phyloP scores from a whole-genome alignment of 2,113 vertebrate genomes.

The human (Homo sapiens) region DNA sequence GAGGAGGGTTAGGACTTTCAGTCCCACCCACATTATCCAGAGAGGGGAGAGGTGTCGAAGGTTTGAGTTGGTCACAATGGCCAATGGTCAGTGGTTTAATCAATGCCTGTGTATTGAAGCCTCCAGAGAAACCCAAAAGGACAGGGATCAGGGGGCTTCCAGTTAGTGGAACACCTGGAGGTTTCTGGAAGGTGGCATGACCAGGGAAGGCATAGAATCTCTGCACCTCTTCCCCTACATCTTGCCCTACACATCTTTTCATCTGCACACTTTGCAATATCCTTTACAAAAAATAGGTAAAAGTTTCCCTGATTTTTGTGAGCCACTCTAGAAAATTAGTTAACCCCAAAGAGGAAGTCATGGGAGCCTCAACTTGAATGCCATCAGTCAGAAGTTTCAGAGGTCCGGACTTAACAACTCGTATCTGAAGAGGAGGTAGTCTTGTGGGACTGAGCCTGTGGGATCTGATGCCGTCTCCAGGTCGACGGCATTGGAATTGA shows the following conservation, averaged over 20 bases:
- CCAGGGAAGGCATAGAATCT: background rate
- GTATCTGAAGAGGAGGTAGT: background rate
- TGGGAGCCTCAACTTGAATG: background rate
- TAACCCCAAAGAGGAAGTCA: background rate
- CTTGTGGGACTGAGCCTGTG: background rate
- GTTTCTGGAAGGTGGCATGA: background rate
- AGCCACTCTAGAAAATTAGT: background rate
- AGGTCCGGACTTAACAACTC: background rate
- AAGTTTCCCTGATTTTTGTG: background rate
- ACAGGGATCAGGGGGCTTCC: background rate
- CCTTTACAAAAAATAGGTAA: background rate
- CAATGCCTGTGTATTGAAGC: background rate
- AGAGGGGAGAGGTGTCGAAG: background rate
- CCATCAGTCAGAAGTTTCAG: background rate
- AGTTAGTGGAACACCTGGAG: background rate
- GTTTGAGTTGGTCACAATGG: background rate
- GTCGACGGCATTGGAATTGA: background rate
- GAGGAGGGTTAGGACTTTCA: background rate
- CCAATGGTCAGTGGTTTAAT: background rate
- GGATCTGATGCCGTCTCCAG: background rate
- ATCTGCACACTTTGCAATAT: background rate
- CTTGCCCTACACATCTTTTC: background rate
- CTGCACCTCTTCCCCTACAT: background rate
- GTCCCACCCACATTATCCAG: background rate
- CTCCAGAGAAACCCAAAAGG: background rate